Base-by-base conservation (phyloP, 2,888 invertebrate genomes). In the Trichogramma dendrolimi region DNA sequence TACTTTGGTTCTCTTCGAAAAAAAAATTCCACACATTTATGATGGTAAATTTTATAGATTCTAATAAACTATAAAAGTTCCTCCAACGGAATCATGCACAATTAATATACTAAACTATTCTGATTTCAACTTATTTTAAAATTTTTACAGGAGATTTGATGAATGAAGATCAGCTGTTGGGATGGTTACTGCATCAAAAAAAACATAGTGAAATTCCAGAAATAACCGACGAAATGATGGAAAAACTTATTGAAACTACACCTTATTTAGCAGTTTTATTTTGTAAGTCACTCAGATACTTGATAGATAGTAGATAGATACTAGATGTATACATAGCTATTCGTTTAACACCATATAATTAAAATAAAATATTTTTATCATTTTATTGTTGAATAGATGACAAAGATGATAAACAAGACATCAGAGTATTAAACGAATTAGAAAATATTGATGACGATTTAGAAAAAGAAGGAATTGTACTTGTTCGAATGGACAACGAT, bases 221-320 rank as follows among this genome's bases (percentile, higher is more conserved):
- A 81, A 87, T 95, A 38, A 94, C 94, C 6, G 92, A 94, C 75
- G 93, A 94, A 82, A 94, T 94, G 91, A 90, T 95, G 85, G 94
- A 94, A 71, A 90, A 91, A 75, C 83, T 95, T 49, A 88, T 95
- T 66, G 91, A 92, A 68, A 87, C 82, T 56, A 86, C 89, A 39
- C 86, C 89, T 62, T 92, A 87, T 76, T 84, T 95, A 68, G 94
- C 94, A 59, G 94, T 94, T 68, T 86, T 94, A 71, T 95, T 95
- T 79, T 94, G 94, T 94, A 83, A 89, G 91, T 86, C 38, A 6
- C 11, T 8, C 1, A 8, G 38, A 49, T 41, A 42, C 39, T 14
- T n/a, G n/a, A n/a, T n/a, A n/a, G n/a, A n/a, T n/a, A n/a, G n/a
- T n/a, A n/a, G 66, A 70, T 71, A 67, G 67, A 68, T 69, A n/a